Evolutionary conservation across 2,113 vertebrate species (phyloP).

Genomic region (Nibea albiflora): DNA sequence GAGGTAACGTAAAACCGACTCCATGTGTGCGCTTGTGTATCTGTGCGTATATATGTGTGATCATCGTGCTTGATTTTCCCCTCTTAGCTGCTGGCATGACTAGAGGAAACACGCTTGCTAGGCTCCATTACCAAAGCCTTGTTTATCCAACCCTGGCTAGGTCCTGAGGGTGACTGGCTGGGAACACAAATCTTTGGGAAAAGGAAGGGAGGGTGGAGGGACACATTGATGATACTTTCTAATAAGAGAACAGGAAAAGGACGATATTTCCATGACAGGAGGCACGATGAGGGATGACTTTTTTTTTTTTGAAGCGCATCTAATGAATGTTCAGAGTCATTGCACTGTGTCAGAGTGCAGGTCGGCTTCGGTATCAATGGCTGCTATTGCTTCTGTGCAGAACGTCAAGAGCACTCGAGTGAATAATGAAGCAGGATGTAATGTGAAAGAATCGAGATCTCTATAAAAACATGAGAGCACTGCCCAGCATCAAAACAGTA

Average conservation of each 20-base stretch:
- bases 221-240: constrained; percentile 57
- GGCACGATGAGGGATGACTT: constrained; percentile 11
- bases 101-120: constrained; percentile 80
- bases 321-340: neutral
- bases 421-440: constrained; percentile 39
- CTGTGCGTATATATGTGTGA: constrained; percentile 28
- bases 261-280: constrained; percentile 37
- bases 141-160: constrained; percentile 84
- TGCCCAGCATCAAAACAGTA: constrained; percentile 49
- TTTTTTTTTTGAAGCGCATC: constrained; percentile 15
- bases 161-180: constrained; percentile 73
- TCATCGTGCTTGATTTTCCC: constrained; percentile 58
- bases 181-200: constrained; percentile 66
- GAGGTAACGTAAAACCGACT: constrained; percentile 48
- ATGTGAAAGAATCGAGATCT: constrained; percentile 11
- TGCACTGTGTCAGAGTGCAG: neutral
- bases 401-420: constrained; percentile 21
- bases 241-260: constrained; percentile 58
- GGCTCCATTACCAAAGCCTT: constrained; percentile 74
- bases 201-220: constrained; percentile 53
- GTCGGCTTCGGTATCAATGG: neutral
- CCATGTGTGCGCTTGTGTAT: constrained; percentile 37
- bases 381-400: neutral
- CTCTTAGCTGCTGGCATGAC: constrained; percentile 73
- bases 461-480: constrained; percentile 23